phyloP scores from a whole-genome alignment of 2,888 invertebrate genomes.

The Gisinianus flammeolus region DNA sequence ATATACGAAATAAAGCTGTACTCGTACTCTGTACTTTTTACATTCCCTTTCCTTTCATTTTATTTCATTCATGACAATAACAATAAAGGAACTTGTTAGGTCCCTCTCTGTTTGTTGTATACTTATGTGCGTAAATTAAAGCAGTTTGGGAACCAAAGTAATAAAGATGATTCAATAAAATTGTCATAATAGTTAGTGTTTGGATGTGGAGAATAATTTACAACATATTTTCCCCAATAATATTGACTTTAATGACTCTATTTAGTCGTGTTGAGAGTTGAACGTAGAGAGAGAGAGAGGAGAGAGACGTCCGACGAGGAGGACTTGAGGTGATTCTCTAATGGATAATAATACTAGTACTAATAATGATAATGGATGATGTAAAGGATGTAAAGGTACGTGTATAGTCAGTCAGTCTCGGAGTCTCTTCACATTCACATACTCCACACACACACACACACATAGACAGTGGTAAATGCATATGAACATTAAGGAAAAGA shows the following conservation, averaged over 20 bases:
- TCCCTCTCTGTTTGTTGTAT: neutral
- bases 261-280: neutral
- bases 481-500: neutral
- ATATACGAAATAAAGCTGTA: no score
- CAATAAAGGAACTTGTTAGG: neutral
- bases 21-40: neutral
- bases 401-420: no score
- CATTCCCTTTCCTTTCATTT: neutral
- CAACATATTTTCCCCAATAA: neutral
- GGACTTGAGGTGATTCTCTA: neutral
- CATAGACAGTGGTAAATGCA: neutral
- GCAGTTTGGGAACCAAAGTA: no score
- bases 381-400: neutral
- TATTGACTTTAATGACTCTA: neutral
- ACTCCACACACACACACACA: no score
- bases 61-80: neutral
- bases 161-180: no score
- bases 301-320: no score
- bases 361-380: neutral
- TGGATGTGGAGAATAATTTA: neutral
- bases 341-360: constrained; percentile 3
- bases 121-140: no score
- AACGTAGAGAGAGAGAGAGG: neutral
- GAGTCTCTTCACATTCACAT: no score
- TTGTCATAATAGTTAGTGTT: neutral